Evolutionary conservation across 2,113 vertebrate genomes (phyloP), one percentile per base, ranked within the genome.

Genomic region (Oreochromis aureus): DNA sequence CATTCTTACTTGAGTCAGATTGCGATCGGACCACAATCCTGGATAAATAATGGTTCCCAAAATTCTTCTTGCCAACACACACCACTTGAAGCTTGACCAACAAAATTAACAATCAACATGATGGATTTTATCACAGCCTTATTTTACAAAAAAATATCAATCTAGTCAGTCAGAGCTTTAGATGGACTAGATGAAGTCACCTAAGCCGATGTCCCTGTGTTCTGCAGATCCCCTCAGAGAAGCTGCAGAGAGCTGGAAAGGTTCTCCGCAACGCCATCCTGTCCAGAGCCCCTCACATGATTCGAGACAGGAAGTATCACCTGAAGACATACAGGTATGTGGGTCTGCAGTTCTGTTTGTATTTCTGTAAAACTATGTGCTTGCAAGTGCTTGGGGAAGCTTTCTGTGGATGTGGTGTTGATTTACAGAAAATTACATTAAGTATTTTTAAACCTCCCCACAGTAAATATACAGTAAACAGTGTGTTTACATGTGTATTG

Each of bases 281-380:
- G 80, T 98, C 97, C 86, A 96, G 98, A 94, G 98, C 98, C 18
- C 98, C 98, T 88, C 98, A 99, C 96, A 99, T 99, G 98, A 99
- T 99, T 91, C 97, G 98, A 93, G 98, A 99, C 94, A 97, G 98
- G 89, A 99, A 99, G 93, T 99, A 99, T 87, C 98, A 99, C 95
- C 96, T 99, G 46, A 99, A 99, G 93, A 99, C 98, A 3, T 99
- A 99, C 96, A 98, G 98, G 98, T 99, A 91, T 34, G 59, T 13
- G 71, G 55, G 34, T 11, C 2, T 73, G 6, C 19, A 39, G 3
- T 46, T 81, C 2, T 78, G 32, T 80, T 41, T 91, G 48, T 79
- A 63, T 83, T 66, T 54, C 41, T 61, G 12, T 46, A n/a, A n/a
- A n/a, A n/a, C n/a, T n/a, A n/a, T n/a, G 22, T 61, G 24, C 6